phyloP scores from a whole-genome alignment of 1,140 invertebrate species.

The Trypoxylus dichotomus region DNA sequence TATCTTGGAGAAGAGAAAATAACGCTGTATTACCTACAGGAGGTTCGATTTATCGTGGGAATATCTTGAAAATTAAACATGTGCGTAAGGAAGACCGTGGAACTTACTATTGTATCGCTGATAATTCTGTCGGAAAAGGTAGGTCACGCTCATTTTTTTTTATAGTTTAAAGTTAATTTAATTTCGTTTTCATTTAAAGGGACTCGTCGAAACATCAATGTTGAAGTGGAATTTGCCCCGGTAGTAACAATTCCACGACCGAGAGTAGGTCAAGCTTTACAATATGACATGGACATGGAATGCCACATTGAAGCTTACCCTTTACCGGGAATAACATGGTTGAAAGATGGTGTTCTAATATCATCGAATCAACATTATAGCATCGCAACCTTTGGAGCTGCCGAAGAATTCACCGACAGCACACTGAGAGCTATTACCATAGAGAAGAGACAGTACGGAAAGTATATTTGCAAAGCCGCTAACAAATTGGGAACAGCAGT shows the following conservation, averaged over 20 bases:
- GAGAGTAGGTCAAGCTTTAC: conserved; percentile 81
- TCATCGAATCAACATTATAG: conserved; percentile 89
- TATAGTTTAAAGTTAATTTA: neutral
- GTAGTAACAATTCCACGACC: conserved; percentile 81
- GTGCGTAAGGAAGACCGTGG: conserved; percentile 88
- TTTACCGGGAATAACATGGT: conserved; percentile 83
- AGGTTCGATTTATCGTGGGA: conserved; percentile 79
- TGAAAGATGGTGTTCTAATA: conserved; percentile 77
- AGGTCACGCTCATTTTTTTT: neutral
- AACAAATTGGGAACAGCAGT: conserved; percentile 85
- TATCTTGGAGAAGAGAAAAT: conserved; percentile 91
- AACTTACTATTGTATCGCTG: conserved; percentile 92
- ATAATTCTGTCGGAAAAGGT: conserved; percentile 80
- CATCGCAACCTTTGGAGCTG: conserved; percentile 86
- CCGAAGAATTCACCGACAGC: conserved; percentile 87
- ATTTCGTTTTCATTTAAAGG: conserved; percentile 58
- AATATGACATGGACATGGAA: conserved; percentile 90
- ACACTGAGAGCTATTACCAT: conserved; percentile 87
- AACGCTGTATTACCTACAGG: conserved; percentile 90
- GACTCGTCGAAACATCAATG: conserved; percentile 77
- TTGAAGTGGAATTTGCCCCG: conserved; percentile 87
- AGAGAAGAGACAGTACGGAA: conserved; percentile 86
- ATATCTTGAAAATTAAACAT: conserved; percentile 76
- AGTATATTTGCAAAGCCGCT: conserved; percentile 82
- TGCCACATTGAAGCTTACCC: conserved; percentile 93